These are phyloP conservation scores for Ptychobarbus kaznakovi DNA, from an alignment of 2,797 vertebrate genomes.

Conservation along the genomic window DNA sequence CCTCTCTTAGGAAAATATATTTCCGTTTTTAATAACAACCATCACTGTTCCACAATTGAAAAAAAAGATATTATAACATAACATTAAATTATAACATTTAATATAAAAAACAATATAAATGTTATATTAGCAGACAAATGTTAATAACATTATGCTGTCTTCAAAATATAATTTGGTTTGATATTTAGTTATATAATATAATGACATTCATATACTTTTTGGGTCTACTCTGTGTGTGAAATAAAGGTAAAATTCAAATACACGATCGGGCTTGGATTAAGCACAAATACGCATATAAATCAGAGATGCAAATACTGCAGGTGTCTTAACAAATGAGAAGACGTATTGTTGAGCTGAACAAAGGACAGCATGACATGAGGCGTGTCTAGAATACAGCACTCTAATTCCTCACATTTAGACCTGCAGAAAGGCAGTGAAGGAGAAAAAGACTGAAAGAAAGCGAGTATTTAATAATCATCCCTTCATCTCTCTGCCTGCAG, in stretches of 20 bases:
- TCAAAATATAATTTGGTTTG: background rate
- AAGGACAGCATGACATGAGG: slow-evolving; percentile 26
- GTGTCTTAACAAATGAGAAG: slow-evolving; percentile 20
- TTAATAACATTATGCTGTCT: background rate
- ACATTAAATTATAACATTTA: background rate
- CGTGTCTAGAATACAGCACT: slow-evolving; percentile 38
- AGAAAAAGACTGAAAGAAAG: slow-evolving; percentile 45
- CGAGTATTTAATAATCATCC: slow-evolving; percentile 48
- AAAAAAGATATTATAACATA: background rate
- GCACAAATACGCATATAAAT: background rate
- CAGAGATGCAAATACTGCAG: slow-evolving; percentile 28
- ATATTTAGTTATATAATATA: background rate
- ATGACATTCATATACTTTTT: background rate
- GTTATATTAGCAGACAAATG: background rate
- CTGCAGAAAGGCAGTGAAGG: slow-evolving; percentile 22
- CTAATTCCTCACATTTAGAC: slow-evolving; percentile 43
- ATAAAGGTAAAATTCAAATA: background rate
- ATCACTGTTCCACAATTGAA: background rate
- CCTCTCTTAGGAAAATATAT: background rate
- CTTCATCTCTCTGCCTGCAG: slow-evolving; percentile 43
- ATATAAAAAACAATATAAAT: background rate
- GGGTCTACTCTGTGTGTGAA: background rate
- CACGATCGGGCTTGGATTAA: background rate
- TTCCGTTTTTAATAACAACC: background rate
- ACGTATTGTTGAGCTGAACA: slow-evolving; percentile 36